Conservation (phyloP, 2,797 vertebrate genomes). For the Rhinophrynus dorsalis region DNA sequence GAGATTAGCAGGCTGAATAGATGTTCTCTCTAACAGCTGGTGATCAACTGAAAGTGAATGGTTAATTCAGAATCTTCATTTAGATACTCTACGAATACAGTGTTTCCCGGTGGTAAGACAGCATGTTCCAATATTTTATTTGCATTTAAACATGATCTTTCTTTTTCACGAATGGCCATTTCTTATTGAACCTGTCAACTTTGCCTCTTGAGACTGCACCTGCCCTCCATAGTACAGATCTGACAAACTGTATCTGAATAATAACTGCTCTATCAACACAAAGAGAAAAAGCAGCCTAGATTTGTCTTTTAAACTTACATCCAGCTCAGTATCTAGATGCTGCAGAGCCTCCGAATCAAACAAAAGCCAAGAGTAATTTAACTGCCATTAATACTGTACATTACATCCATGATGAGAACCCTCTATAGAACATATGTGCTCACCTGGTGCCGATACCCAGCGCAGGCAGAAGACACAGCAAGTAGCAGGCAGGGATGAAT, state of each 20-base stretch:
- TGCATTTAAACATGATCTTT: neutral
- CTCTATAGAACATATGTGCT: constrained; percentile 50
- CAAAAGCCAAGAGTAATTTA: neutral
- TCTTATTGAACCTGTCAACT: neutral
- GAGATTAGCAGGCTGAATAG: too few relatives aligned
- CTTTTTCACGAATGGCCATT: neutral
- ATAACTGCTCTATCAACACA: neutral
- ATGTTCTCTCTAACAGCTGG: too few relatives aligned
- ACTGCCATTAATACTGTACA: neutral
- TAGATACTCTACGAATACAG: too few relatives aligned
- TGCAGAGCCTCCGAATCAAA: neutral
- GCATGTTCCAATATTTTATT: neutral
- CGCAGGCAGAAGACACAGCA: constrained; percentile 64
- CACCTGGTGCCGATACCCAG: constrained; percentile 67
- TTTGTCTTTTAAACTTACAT: neutral
- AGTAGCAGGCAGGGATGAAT: constrained; percentile 61
- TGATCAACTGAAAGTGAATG: too few relatives aligned
- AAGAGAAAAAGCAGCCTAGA: neutral
- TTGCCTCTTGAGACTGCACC: neutral
- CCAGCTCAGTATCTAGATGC: neutral
- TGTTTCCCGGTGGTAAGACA: neutral
- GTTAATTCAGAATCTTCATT: neutral
- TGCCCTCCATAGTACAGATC: neutral
- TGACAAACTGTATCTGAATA: neutral
- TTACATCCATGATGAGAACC: neutral